Conservation (phyloP, 2,797 vertebrate genomes). For the Pipistrellus kuhlii region DNA sequence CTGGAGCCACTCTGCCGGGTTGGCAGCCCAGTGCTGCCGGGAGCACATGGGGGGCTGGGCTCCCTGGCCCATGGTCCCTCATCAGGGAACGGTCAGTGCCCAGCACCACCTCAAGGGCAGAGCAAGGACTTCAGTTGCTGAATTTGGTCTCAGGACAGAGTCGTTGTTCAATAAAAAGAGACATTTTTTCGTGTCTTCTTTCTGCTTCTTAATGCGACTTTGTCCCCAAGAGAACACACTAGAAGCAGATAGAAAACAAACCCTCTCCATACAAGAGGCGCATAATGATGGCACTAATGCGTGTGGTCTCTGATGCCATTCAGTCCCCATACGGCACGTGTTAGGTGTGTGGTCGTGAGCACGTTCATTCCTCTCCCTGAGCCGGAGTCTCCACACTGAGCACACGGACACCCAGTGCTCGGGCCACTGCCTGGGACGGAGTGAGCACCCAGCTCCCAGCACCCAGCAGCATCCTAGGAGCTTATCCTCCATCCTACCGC, state of each 20-base stretch:
- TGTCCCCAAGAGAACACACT: background rate
- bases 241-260: slow-evolving; percentile 5
- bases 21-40: background rate
- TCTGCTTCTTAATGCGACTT: background rate
- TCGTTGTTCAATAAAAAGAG: background rate
- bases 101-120: background rate
- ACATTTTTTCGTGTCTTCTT: background rate
- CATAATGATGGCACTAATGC: background rate
- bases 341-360: background rate
- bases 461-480: background rate
- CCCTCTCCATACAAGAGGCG: background rate
- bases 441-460: background rate
- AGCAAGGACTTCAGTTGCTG: background rate
- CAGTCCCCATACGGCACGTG: background rate
- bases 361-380: background rate
- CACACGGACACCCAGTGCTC: background rate
- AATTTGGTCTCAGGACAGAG: background rate
- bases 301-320: background rate
- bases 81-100: background rate
- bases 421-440: background rate
- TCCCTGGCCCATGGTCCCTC: background rate
- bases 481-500: background rate
- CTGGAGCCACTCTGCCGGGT: background rate
- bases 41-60: background rate
- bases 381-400: background rate